Percentiles rank a stretch among this genome's conserved stretches.
Evolutionary conservation across 2,113 vertebrate genomes (phyloP).

Genomic region (Ascaphus truei): DNA sequence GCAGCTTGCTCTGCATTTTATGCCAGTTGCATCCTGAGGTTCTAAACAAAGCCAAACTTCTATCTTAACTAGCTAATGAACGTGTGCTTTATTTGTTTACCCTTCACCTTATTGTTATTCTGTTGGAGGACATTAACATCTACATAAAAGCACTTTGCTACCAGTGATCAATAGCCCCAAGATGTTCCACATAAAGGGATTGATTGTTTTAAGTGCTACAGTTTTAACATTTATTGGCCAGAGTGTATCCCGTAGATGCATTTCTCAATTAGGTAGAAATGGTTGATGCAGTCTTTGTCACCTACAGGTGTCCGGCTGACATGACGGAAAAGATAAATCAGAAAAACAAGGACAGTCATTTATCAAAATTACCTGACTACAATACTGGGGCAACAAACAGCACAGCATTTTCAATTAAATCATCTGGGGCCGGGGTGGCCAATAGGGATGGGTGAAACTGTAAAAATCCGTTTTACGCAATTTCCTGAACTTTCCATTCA

Average conservation of each 20-base stretch:
- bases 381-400: no score
- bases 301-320: slow-evolving; percentile 14
- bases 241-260: neutral
- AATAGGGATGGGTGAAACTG: no score
- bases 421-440: no score
- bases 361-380: no score
- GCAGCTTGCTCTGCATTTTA: neutral
- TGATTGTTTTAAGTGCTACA: slow-evolving; percentile 35
- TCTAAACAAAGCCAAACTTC: neutral
- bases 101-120: slow-evolving; percentile 6
- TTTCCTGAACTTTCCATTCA: no score
- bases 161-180: slow-evolving; percentile 13
- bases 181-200: slow-evolving; percentile 28
- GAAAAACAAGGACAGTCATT: no score
- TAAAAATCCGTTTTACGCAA: no score
- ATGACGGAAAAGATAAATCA: no score
- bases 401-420: no score
- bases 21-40: neutral
- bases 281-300: slow-evolving; percentile 22
- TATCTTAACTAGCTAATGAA: neutral
- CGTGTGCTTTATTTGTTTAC: slow-evolving; percentile 14
- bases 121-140: slow-evolving; percentile 21
- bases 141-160: slow-evolving; percentile 10
- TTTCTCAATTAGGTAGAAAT: slow-evolving; percentile 20
- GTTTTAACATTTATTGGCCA: slow-evolving; percentile 19